phyloP scores from a whole-genome alignment of 2,113 vertebrate genomes.

The Falcunculus frontatus region DNA sequence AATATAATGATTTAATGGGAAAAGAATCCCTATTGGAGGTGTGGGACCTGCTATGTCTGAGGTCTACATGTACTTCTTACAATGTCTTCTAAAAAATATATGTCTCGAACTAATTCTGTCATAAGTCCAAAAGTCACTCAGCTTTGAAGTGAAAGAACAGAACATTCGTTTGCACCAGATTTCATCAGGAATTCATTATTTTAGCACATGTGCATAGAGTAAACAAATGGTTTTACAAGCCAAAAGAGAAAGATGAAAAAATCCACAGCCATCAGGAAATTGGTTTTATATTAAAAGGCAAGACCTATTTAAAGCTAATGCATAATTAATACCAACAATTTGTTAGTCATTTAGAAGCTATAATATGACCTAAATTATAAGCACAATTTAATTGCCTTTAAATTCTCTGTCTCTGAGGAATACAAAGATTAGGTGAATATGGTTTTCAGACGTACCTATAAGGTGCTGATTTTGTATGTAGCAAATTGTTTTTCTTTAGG shows the following conservation, averaged over 20 bases:
- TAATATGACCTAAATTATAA: not conserved
- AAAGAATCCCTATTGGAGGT: not conserved
- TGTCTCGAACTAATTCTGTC: not conserved
- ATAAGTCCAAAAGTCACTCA: not conserved
- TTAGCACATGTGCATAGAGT: slow-evolving; percentile 13
- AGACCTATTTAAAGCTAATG: not conserved
- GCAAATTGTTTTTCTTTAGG: not conserved
- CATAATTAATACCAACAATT: slow-evolving; percentile 13
- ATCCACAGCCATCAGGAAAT: slow-evolving; percentile 7
- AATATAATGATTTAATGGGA: not conserved
- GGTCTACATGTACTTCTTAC: not conserved
- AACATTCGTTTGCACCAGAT: slow-evolving; percentile 5
- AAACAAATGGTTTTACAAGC: slow-evolving; percentile 38
- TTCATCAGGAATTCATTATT: slow-evolving; percentile 49
- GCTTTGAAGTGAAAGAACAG: slow-evolving; percentile 35
- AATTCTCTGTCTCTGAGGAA: not conserved
- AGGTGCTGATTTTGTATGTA: not conserved
- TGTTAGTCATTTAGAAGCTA: not conserved
- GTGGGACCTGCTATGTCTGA: not conserved
- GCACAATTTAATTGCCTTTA: not conserved
- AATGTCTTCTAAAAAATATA: not conserved
- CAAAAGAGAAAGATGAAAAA: not conserved
- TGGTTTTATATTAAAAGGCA: slow-evolving; percentile 11
- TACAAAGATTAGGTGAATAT: not conserved
- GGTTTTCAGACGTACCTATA: not conserved